Percentiles rank a stretch among this genome's conserved stretches.
Evolutionary conservation across 1,140 invertebrate species (phyloP).

Genomic region (Campoletis sonorensis): DNA sequence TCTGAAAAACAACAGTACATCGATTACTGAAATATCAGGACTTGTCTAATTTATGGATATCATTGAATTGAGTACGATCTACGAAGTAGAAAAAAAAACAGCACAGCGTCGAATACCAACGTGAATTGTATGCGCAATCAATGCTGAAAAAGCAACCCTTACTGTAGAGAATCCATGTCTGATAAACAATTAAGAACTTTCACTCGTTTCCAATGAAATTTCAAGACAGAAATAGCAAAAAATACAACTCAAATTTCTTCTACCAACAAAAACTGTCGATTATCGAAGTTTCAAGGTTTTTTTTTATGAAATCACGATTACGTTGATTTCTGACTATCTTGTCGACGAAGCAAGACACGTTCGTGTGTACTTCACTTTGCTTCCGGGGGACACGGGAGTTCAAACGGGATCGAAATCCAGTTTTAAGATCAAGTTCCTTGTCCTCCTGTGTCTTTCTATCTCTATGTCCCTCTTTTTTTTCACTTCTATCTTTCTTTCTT

Average conservation of each 20-base stretch:
- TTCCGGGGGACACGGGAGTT: slow-evolving; percentile 52
- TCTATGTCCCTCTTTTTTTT: background rate
- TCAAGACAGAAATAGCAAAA: slow-evolving; percentile 20
- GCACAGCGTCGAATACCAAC: too few species aligned
- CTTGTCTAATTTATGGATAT: background rate
- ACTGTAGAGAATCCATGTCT: background rate
- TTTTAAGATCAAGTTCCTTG: slow-evolving; percentile 74
- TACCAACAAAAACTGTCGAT: slow-evolving; percentile 11
- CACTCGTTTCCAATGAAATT: slow-evolving; percentile 16
- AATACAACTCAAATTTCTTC: background rate
- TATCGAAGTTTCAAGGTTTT: background rate
- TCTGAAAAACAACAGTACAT: too few species aligned
- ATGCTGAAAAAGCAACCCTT: background rate
- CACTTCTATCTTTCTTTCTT: slow-evolving; percentile 11
- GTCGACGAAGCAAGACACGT: background rate
- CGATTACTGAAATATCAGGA: too few species aligned
- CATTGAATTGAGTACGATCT: background rate
- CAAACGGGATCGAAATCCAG: slow-evolving; percentile 69
- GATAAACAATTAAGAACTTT: background rate
- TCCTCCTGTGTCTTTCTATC: slow-evolving; percentile 39
- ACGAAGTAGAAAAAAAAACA: background rate
- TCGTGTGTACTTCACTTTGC: slow-evolving; percentile 41
- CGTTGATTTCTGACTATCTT: slow-evolving; percentile 21
- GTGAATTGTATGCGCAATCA: too few species aligned
- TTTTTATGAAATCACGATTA: background rate